Evolutionary conservation across 2,888 invertebrate species (phyloP).

Genomic region (Mantis religiosa): DNA sequence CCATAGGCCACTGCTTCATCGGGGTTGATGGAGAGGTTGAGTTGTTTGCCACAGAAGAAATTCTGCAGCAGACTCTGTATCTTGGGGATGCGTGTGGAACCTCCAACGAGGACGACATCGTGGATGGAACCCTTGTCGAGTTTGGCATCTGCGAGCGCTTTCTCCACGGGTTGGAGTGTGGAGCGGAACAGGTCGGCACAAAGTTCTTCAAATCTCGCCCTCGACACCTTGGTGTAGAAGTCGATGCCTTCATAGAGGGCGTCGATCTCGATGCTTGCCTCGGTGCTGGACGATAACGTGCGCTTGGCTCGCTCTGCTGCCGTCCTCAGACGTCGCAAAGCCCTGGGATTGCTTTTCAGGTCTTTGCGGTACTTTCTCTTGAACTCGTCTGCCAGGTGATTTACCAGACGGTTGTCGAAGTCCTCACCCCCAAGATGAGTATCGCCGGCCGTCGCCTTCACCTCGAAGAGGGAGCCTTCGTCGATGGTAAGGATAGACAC

Average conservation of each 20-base stretch:
- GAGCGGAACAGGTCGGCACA: conserved; percentile 61
- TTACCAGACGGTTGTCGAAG: conserved; percentile 60
- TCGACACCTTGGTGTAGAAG: conserved; percentile 62
- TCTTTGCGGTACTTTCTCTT: conserved; percentile 62
- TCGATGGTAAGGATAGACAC: conserved; percentile 52
- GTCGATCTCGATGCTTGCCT: conserved; percentile 51
- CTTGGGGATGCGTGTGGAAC: conserved; percentile 45
- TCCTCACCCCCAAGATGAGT: conserved; percentile 51
- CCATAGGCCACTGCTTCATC: conserved; percentile 47
- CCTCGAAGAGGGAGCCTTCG: conserved; percentile 49
- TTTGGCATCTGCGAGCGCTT: conserved; percentile 48
- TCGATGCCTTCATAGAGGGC: conserved; percentile 50
- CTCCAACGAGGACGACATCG: conserved; percentile 50
- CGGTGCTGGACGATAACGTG: conserved; percentile 49
- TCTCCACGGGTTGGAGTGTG: conserved; percentile 54
- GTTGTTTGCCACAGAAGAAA: conserved; percentile 55
- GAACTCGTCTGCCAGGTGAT: conserved; percentile 67
- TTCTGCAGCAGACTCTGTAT: conserved; percentile 41
- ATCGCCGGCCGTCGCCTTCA: conserved; percentile 49
- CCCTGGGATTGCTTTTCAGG: conserved; percentile 45
- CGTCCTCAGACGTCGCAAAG: conserved; percentile 47
- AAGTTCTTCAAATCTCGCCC: conserved; percentile 95
- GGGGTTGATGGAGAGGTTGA: conserved; percentile 48
- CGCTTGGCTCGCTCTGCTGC: conserved; percentile 53
- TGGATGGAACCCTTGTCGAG: conserved; percentile 45